phyloP scores from a whole-genome alignment of 2,113 vertebrate species.

The Ctenomys sociabilis region DNA sequence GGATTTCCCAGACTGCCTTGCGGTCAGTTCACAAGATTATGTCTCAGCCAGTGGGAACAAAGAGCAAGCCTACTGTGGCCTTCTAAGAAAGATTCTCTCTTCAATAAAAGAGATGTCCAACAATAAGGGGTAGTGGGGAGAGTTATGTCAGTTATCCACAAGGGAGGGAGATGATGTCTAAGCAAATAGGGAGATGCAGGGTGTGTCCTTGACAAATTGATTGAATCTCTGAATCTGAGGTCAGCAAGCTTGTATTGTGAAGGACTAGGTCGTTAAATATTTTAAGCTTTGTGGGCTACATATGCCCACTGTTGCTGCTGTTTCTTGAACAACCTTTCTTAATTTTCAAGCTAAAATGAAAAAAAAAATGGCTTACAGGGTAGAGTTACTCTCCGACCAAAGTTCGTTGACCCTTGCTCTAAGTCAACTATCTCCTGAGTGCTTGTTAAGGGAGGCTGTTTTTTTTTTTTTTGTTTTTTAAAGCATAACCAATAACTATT shows the following conservation, averaged over 20 bases:
- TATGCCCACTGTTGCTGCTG: background rate
- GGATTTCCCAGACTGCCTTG: background rate
- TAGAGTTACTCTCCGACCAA: background rate
- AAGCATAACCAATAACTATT: background rate
- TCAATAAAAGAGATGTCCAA: background rate
- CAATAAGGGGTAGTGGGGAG: rapidly evolving
- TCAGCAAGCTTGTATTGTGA: background rate
- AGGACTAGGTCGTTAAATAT: background rate
- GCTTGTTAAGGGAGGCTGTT: background rate
- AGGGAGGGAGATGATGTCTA: rapidly evolving
- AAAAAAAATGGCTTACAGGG: background rate
- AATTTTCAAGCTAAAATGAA: background rate
- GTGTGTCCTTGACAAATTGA: background rate
- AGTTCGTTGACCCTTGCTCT: background rate
- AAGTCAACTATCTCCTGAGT: background rate
- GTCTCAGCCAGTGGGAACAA: background rate
- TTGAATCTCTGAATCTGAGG: background rate
- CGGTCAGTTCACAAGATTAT: background rate
- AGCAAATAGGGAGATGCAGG: background rate
- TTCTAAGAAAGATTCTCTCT: background rate
- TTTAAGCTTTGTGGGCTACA: background rate
- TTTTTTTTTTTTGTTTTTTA: background rate
- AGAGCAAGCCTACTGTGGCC: no score
- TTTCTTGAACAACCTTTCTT: background rate
- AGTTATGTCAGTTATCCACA: rapidly evolving